Evolutionary conservation across 1,140 invertebrate species (phyloP).

Genomic region (Atta texana): DNA sequence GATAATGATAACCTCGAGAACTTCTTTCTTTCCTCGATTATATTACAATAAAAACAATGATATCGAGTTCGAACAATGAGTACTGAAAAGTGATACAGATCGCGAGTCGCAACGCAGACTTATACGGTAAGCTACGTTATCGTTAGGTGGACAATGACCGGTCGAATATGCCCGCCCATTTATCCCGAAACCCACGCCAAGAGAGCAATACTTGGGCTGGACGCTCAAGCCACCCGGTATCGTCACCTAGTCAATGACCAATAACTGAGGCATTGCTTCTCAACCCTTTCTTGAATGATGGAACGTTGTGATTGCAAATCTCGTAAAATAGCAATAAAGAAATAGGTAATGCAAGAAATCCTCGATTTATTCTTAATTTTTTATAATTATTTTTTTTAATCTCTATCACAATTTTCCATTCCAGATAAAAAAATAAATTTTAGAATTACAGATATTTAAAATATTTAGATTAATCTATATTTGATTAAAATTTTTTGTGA

Average conservation of each 20-base stretch:
- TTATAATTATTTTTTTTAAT: not conserved
- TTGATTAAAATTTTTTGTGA: no score
- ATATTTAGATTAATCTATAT: no score
- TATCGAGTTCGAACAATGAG: slow-evolving; percentile 9
- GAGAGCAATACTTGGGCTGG: slow-evolving; percentile 59
- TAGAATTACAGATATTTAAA: not conserved
- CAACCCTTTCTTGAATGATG: slow-evolving; percentile 11
- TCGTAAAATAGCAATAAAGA: not conserved
- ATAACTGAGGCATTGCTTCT: slow-evolving; percentile 26
- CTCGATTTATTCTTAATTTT: not conserved
- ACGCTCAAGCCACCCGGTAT: slow-evolving; percentile 40
- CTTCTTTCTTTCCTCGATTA: not conserved
- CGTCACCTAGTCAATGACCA: slow-evolving; percentile 69
- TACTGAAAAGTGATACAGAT: not conserved
- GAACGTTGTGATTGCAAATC: not conserved
- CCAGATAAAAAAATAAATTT: not conserved
- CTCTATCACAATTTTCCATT: not conserved
- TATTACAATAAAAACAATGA: not conserved
- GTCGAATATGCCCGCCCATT: slow-evolving; percentile 77
- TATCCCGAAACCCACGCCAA: slow-evolving; percentile 82
- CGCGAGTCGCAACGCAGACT: slow-evolving; percentile 34
- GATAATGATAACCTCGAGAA: not conserved
- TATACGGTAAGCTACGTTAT: slow-evolving; percentile 46
- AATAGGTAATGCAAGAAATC: not conserved
- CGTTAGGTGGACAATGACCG: slow-evolving; percentile 83